Percentiles rank a stretch among this genome's conserved stretches.
Evolutionary conservation across 2,797 vertebrate species (phyloP).

Genomic region (Iguana delicatissima): DNA sequence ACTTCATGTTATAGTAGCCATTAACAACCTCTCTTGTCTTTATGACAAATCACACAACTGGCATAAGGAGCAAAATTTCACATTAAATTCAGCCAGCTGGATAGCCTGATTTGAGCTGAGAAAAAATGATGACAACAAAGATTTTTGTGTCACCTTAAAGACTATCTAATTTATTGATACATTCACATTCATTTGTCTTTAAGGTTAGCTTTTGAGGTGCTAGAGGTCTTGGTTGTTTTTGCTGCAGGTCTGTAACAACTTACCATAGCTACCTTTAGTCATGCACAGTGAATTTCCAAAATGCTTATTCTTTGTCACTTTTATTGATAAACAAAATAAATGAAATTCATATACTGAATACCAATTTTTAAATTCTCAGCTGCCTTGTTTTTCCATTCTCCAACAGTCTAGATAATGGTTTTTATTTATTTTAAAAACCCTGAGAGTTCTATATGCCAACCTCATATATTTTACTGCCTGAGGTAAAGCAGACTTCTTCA

Average conservation of each 20-base stretch:
- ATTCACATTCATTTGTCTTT: neutral
- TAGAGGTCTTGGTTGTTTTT: neutral
- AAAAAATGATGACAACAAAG: no score
- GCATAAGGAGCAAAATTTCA: neutral
- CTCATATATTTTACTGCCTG: neutral
- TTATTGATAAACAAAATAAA: neutral
- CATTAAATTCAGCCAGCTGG: conserved; percentile 1
- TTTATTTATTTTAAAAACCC: neutral
- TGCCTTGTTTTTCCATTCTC: neutral
- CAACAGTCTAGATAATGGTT: neutral
- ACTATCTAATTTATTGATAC: neutral
- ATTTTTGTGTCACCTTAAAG: neutral
- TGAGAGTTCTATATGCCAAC: no score
- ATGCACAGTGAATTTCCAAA: neutral
- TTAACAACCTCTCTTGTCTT: neutral
- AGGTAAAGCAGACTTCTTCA: neutral
- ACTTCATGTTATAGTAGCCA: neutral
- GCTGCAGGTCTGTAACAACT: neutral
- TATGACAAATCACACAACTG: neutral
- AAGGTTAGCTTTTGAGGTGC: neutral
- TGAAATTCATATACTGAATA: neutral
- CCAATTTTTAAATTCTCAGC: neutral
- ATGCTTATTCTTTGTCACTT: neutral
- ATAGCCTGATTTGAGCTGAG: neutral
- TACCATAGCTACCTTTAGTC: neutral